phyloP scores from a whole-genome alignment of 2,113 vertebrate genomes.

The Malaclemys terrapin region DNA sequence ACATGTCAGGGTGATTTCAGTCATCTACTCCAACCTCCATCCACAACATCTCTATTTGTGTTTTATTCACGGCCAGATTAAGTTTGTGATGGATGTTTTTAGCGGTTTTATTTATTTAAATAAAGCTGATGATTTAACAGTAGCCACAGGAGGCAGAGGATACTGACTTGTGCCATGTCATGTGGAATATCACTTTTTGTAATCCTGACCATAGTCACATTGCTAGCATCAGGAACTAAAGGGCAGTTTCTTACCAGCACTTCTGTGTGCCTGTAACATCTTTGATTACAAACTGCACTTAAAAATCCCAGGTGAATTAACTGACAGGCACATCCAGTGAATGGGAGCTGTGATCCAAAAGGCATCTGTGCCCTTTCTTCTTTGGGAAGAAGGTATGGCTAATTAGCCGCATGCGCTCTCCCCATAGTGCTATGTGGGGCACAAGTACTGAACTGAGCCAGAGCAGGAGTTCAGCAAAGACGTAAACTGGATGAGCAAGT shows the following conservation, averaged over 20 bases:
- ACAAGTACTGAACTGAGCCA: too few species aligned
- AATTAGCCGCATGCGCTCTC: too few species aligned
- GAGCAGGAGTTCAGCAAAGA: too few species aligned
- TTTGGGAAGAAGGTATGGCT: too few species aligned
- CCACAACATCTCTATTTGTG: background rate
- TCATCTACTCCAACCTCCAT: background rate
- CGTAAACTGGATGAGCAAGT: too few species aligned
- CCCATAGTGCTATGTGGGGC: too few species aligned
- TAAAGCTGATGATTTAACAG: background rate
- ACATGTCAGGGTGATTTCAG: background rate
- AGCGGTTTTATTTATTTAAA: too few species aligned
- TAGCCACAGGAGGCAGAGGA: background rate
- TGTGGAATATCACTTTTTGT: background rate
- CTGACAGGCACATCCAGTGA: background rate
- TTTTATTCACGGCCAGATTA: background rate
- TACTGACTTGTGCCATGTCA: background rate
- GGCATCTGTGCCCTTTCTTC: background rate
- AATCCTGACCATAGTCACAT: background rate
- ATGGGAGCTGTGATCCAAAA: rapidly evolving
- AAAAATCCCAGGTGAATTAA: background rate
- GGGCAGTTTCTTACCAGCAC: background rate
- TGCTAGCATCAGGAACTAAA: background rate
- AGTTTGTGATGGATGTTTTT: background rate
- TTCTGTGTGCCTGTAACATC: rapidly evolving
- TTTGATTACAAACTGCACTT: background rate